Evolutionary conservation across 2,113 vertebrate genomes (phyloP).

Genomic region (Pogona vitticeps): DNA sequence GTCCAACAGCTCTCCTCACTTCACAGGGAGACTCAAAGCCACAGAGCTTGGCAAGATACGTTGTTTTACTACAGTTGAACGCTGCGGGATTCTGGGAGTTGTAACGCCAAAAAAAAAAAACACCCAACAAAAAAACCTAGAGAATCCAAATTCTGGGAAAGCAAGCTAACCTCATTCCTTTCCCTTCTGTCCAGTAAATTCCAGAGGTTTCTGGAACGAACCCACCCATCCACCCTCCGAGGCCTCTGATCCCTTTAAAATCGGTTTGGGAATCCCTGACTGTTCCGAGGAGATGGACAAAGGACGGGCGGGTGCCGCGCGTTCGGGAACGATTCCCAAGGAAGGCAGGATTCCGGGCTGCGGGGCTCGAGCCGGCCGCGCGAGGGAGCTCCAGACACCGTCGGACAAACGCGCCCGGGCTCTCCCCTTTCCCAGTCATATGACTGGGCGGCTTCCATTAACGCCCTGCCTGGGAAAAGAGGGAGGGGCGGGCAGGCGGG

Average conservation of each 20-base stretch:
- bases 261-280: background rate
- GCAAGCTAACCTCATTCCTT: too few relatives aligned
- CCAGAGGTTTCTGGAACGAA: too few relatives aligned
- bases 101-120: too few relatives aligned
- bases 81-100: too few relatives aligned
- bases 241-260: slow-evolving; percentile 29
- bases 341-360: background rate
- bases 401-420: background rate
- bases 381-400: slow-evolving; percentile 37
- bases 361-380: slow-evolving; percentile 33
- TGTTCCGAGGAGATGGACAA: slow-evolving; percentile 27
- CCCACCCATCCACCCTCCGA: too few relatives aligned
- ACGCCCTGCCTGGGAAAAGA: background rate
- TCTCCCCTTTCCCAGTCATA: slow-evolving; percentile 23
- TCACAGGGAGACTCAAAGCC: too few relatives aligned
- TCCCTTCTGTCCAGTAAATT: too few relatives aligned
- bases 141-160: too few relatives aligned
- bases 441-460: slow-evolving; percentile 42
- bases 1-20: background rate
- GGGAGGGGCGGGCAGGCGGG: background rate
- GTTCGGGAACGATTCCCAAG: background rate
- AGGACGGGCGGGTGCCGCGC: slow-evolving; percentile 42
- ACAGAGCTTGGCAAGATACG: too few relatives aligned
- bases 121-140: too few relatives aligned
- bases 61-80: too few relatives aligned